phyloP scores from a whole-genome alignment of 2,113 vertebrate species.

The Dicerorhinus sumatrensis region DNA sequence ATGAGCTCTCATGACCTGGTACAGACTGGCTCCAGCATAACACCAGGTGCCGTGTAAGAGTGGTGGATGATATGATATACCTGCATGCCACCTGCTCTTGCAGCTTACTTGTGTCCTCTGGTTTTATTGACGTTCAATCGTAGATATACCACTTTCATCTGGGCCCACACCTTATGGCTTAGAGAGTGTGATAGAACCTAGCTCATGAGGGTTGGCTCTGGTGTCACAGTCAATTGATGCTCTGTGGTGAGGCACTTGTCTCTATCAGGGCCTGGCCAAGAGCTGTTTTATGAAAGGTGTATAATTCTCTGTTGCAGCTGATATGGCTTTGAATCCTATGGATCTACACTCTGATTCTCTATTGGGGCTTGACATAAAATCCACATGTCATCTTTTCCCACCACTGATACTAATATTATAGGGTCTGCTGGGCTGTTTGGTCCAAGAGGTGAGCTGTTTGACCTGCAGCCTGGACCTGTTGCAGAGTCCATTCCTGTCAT shows the following conservation, averaged over 20 bases:
- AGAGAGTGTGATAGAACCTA: neutral
- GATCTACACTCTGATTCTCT: neutral
- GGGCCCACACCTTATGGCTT: neutral
- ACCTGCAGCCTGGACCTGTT: neutral
- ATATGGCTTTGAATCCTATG: neutral
- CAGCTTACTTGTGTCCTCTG: neutral
- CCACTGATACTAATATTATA: neutral
- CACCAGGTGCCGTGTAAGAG: neutral
- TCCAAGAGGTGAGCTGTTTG: neutral
- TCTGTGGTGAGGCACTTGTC: neutral
- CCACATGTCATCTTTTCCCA: neutral
- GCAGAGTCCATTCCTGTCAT: neutral
- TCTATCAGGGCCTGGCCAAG: neutral
- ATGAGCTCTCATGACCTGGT: neutral
- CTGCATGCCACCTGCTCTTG: neutral
- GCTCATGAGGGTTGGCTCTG: neutral
- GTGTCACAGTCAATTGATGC: neutral
- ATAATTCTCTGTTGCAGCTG: neutral
- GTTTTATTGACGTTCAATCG: neutral
- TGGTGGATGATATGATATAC: neutral
- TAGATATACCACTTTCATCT: neutral
- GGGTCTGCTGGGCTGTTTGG: neutral
- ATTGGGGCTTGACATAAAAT: neutral
- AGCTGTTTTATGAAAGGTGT: constrained; percentile 5
- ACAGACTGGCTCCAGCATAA: neutral